Evolutionary conservation across 2,113 vertebrate species (phyloP).

Genomic region (Malurus cyaneus): DNA sequence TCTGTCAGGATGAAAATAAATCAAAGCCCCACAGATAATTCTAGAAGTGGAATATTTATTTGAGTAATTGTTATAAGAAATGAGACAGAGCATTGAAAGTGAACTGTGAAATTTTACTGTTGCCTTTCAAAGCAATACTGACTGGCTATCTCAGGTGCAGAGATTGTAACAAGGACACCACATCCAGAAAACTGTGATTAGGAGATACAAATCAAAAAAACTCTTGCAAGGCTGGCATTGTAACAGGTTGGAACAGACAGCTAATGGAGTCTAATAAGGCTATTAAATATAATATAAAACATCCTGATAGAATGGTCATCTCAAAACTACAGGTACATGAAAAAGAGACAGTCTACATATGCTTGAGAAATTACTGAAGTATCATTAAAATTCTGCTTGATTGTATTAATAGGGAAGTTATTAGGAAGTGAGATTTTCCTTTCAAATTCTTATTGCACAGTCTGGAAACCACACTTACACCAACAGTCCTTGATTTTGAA

Average conservation of each 20-base stretch:
- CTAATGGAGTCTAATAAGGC: not conserved
- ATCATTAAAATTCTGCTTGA: not conserved
- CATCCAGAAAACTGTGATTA: not conserved
- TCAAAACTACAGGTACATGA: not conserved
- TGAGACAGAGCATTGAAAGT: not conserved
- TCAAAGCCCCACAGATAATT: accelerated
- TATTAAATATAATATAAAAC: not conserved
- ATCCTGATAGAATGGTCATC: not conserved
- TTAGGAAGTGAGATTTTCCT: not conserved
- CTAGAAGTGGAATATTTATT: not conserved
- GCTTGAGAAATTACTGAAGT: not conserved
- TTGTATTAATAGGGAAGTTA: not conserved
- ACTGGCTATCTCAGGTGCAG: not conserved
- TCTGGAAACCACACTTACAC: not conserved
- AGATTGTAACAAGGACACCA: not conserved
- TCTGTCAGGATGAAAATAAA: not conserved
- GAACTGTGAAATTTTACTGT: not conserved
- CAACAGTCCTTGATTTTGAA: not conserved
- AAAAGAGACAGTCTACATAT: not conserved
- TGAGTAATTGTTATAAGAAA: not conserved
- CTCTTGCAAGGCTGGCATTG: not conserved
- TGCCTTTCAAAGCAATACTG: not conserved
- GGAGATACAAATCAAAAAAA: not conserved
- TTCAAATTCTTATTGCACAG: not conserved
- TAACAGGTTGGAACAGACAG: not conserved